Evolutionary conservation across 2,113 vertebrate species (phyloP).

Genomic region (Trochalopteron elliotii): DNA sequence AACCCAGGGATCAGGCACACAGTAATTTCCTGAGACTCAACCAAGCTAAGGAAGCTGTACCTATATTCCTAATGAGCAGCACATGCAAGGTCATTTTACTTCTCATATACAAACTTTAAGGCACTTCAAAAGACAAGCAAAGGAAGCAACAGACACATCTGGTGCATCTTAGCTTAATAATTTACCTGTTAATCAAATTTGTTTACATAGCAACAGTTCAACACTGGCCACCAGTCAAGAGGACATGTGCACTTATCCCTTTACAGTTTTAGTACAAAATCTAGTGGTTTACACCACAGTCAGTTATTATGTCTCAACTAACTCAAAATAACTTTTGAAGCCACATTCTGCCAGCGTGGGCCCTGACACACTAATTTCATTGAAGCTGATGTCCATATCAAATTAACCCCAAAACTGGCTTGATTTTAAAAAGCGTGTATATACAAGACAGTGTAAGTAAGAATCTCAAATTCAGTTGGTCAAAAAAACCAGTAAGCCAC

Average conservation of each 20-base stretch:
- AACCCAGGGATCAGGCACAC: neutral
- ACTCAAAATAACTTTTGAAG: neutral
- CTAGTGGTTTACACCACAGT: neutral
- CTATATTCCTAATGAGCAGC: neutral
- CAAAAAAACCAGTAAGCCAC: neutral
- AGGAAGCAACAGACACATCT: neutral
- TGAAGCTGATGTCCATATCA: neutral
- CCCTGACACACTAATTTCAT: neutral
- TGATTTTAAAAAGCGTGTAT: neutral
- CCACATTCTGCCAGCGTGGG: neutral
- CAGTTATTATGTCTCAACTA: neutral
- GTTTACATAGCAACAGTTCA: neutral
- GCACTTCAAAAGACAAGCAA: neutral
- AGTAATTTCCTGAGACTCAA: neutral
- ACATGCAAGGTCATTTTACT: neutral
- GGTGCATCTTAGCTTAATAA: neutral
- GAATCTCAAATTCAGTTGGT: neutral
- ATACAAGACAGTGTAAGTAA: neutral
- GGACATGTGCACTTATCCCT: fast-evolving
- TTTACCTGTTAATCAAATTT: neutral
- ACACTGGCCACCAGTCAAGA: neutral
- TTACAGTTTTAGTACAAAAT: neutral
- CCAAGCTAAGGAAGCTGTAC: neutral
- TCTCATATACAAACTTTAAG: neutral
- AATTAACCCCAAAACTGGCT: neutral